Evolutionary conservation across 1,140 invertebrate genomes (phyloP).

Genomic region (Rhopalosiphum maidis): DNA sequence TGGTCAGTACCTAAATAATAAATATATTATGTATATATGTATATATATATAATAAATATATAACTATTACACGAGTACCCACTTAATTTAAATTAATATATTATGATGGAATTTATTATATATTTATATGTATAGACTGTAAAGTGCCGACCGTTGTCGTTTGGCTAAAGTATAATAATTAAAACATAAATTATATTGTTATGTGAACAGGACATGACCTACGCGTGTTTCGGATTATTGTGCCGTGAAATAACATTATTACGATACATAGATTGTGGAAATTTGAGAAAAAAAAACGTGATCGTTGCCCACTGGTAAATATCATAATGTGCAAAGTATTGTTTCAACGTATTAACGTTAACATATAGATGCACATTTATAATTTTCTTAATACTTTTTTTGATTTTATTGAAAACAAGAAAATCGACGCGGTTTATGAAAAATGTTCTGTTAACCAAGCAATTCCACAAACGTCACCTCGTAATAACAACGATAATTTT

Average conservation of each 20-base stretch:
- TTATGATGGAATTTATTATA: not conserved
- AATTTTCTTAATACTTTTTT: too few relatives aligned
- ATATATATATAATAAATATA: too few relatives aligned
- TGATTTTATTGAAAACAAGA: too few relatives aligned
- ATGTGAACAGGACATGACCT: not conserved
- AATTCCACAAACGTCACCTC: too few relatives aligned
- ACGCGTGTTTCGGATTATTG: not conserved
- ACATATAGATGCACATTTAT: too few relatives aligned
- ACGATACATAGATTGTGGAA: not conserved
- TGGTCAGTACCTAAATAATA: not conserved
- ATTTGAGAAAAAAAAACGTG: not conserved
- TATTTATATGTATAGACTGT: not conserved
- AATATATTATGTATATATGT: too few relatives aligned
- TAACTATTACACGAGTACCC: not conserved
- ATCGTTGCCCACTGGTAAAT: too few relatives aligned
- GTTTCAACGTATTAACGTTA: not conserved
- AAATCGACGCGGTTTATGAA: too few relatives aligned
- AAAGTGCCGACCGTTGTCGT: not conserved
- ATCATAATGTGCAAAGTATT: not conserved
- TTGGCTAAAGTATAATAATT: not conserved
- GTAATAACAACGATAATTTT: too few relatives aligned
- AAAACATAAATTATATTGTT: slow-evolving; percentile 5
- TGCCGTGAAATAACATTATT: not conserved
- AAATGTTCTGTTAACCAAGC: too few relatives aligned
- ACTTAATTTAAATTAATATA: slow-evolving; percentile 11